These are phyloP conservation scores for Brachyopa scutellaris DNA, from an alignment of 2,888 invertebrate genomes.

Conservation along the genomic window DNA sequence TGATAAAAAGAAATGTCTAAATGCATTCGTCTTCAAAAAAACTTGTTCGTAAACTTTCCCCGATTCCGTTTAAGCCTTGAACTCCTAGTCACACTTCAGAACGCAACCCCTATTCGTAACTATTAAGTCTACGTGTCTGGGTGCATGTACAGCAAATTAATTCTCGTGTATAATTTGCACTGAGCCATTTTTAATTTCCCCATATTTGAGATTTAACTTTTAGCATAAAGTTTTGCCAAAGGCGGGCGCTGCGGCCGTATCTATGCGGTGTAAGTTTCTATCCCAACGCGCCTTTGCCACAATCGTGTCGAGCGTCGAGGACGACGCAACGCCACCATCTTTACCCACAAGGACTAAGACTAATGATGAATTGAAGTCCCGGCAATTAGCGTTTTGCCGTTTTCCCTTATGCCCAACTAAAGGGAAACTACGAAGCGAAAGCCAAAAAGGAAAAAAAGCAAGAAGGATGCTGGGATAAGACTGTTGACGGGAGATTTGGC, in stretches of 20 bases:
- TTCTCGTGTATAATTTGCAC: slow-evolving; percentile 54
- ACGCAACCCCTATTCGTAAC: too few relatives aligned
- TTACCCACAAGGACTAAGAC: slow-evolving; percentile 38
- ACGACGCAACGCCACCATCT: neutral
- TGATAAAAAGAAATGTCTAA: too few relatives aligned
- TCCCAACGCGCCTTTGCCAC: slow-evolving; percentile 5
- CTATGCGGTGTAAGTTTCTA: slow-evolving; percentile 35
- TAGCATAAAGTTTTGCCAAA: neutral
- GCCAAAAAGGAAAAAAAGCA: too few relatives aligned
- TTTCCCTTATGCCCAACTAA: too few relatives aligned
- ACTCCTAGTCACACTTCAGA: too few relatives aligned
- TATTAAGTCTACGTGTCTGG: neutral
- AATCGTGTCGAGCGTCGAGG: neutral
- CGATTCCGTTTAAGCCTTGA: too few relatives aligned
- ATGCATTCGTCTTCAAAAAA: too few relatives aligned
- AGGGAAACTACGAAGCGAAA: neutral
- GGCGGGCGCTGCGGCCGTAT: neutral
- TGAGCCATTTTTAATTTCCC: slow-evolving; percentile 61
- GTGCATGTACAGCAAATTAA: too few relatives aligned
- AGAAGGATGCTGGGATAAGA: slow-evolving; percentile 39
- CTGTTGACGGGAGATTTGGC: slow-evolving; percentile 54
- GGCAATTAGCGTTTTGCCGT: slow-evolving; percentile 59
- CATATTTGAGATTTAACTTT: slow-evolving; percentile 37
- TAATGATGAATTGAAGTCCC: slow-evolving; percentile 65
- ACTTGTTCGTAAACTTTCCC: too few relatives aligned